Base-by-base conservation (phyloP, 2,113 vertebrate genomes). In the Phoxinus phoxinus region DNA sequence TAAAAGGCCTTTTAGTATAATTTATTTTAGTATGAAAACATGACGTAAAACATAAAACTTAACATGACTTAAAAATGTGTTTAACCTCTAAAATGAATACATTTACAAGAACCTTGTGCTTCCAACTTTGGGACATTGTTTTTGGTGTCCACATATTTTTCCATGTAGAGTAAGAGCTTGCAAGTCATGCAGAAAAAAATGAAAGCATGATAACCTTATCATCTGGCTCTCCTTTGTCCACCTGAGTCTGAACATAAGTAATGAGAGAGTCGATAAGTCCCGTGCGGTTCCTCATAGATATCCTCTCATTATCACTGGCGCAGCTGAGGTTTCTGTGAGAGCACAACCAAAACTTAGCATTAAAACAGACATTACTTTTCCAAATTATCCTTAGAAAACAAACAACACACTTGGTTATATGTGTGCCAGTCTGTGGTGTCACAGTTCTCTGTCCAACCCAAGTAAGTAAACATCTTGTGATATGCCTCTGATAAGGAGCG, bases 241-340 rank as follows among this genome's bases (percentile, higher is more conserved):
- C 93, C 0, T 96, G 96, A 85, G 95, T 95, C 94, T 97, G 94
- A 46, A 96, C 41, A 0, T 97, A 97, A 19, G 87, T 92, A 93
- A 98, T 91, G 63, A 99, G 94, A 0, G 97, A 95, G 65, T 98
- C 95, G 0, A 99, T 95, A 84, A 99, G 94, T 25, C 94, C 92
- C 0, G 88, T 76, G 85, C 96, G 96, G 32, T 91, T 91, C 83
- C 97, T 94, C 97, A 99, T 99, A 7, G 93, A 91, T 79, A 93
- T 90, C 71, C 98, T 95, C 11, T 96, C 95, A 0, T 84, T 87
- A 44, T 27, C 0, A 1, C 91, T 84, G 0, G 95, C 93, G 2
- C 94, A 96, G 92, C 98, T 99, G 91, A 99, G 88, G 92, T 99
- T 99, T 91, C 98, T 99, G 53, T 19, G 8, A 72, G 35, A 73